Base-by-base conservation (phyloP, 1,140 invertebrate genomes). In the Drosophila subpulchrella region DNA sequence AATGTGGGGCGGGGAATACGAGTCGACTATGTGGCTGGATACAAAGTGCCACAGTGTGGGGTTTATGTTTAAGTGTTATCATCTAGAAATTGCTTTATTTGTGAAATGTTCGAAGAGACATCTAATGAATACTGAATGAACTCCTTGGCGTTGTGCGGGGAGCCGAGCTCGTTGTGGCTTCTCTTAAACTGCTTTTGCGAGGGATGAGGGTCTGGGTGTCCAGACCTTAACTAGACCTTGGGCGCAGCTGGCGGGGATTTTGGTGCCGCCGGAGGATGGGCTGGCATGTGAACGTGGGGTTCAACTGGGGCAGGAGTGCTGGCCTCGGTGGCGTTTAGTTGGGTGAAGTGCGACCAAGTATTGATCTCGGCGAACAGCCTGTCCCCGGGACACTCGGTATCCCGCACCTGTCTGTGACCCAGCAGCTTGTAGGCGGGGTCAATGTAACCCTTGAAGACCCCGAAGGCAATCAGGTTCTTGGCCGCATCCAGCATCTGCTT, bases 371-470 rank as follows among this genome's bases (percentile, higher is more conserved):
- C 73, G 62, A 94, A 96, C 0, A 96, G 90, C 0, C 93, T 85
- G 1, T 94, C 92, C 0, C 96, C 96, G 0, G 96, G 96, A 83
- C 96, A 96, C 58, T 95, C 94, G 0, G 96, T 97, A 1, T 93
- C 92, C 11, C 94, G 88, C 0, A 95, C 94, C 92, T 97, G 96
- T 42, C 95, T 92, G 73, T 96, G 96, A 0, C 95, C 96, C 8
- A 96, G 72, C 10, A 97, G 86, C 44, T 94, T 95, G 78, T 96
- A 97, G 71, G 95, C 88, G 0, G 90, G 56, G 38, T 92, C 88
- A 20, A 96, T 95, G 78, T 94, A 94, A 2, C 94, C 94, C 6
- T 92, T 74, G 10, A 94, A 82, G 0, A 96, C 93, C 1, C 96
- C 96, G 6, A 94, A 92, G 5, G 93, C 91, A 44, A 97, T 96